Evolutionary conservation across 2,797 vertebrate genomes (phyloP).

Genomic region (Nannoperca obscura): DNA sequence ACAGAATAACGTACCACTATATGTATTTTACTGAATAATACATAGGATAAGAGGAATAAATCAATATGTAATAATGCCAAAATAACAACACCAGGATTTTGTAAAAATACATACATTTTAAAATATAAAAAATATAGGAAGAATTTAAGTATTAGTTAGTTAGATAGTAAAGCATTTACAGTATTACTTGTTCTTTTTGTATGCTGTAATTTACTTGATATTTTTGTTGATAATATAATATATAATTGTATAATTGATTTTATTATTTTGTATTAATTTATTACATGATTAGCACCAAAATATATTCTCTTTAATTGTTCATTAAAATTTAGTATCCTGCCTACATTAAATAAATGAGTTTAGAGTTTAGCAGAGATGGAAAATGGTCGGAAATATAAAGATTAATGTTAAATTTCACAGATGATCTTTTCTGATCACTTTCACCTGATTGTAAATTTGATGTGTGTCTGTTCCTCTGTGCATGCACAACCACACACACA

Average conservation of each 20-base stretch:
- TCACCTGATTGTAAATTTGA: background rate
- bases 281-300: background rate
- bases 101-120: constrained; percentile 13
- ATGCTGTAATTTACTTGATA: background rate
- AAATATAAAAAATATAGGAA: constrained; percentile 18
- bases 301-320: background rate
- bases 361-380: background rate
- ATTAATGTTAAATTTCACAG: background rate
- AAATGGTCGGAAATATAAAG: background rate
- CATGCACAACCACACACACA: background rate
- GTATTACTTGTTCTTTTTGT: background rate
- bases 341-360: background rate
- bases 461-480: background rate
- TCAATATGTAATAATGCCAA: constrained; percentile 59
- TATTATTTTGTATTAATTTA: too few species aligned
- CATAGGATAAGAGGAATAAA: constrained; percentile 69
- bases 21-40: constrained; percentile 76
- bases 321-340: background rate
- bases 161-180: constrained; percentile 1
- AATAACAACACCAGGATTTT: constrained; percentile 47
- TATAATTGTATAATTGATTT: background rate
- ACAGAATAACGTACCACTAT: constrained; percentile 70
- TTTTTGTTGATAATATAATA: background rate
- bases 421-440: background rate
- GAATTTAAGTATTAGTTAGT: background rate